A percentile compares a stretch with the other conserved stretches of the same genome.
phyloP scores from a whole-genome alignment of 2,113 vertebrate species.

The Rousettus leschenaultii region DNA sequence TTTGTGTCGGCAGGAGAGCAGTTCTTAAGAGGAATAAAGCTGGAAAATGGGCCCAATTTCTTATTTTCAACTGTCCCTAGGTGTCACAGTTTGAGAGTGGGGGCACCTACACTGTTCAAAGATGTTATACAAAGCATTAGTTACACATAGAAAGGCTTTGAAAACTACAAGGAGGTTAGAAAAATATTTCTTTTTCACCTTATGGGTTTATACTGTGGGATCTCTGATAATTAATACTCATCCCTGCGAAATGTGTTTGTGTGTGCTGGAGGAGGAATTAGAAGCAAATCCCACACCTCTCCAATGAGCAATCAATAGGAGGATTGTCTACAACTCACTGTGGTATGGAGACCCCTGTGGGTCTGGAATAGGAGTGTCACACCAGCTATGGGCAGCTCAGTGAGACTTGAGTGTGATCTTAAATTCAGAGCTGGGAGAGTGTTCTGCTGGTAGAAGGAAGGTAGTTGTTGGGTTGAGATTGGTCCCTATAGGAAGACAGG shows the following conservation, averaged over 20 bases:
- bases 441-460: neutral
- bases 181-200: neutral
- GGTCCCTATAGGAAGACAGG: neutral
- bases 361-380: neutral
- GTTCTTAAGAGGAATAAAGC: conserved; percentile 45
- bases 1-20: neutral
- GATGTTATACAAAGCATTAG: conserved; percentile 23
- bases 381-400: neutral
- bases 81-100: neutral
- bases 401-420: too few species aligned
- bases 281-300: neutral
- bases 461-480: neutral
- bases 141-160: neutral
- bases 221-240: conserved; percentile 25
- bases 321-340: fast-evolving
- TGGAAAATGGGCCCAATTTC: conserved; percentile 60
- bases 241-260: neutral
- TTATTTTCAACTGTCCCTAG: conserved; percentile 26
- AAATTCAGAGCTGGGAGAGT: neutral
- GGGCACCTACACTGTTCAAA: neutral
- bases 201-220: neutral
- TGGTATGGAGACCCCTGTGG: neutral
- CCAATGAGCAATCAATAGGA: neutral
- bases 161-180: neutral
- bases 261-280: neutral